Evolutionary conservation across 2,113 vertebrate species (phyloP), one percentile per base, ranked within the genome.

Genomic region (Mesitornis unicolor): DNA sequence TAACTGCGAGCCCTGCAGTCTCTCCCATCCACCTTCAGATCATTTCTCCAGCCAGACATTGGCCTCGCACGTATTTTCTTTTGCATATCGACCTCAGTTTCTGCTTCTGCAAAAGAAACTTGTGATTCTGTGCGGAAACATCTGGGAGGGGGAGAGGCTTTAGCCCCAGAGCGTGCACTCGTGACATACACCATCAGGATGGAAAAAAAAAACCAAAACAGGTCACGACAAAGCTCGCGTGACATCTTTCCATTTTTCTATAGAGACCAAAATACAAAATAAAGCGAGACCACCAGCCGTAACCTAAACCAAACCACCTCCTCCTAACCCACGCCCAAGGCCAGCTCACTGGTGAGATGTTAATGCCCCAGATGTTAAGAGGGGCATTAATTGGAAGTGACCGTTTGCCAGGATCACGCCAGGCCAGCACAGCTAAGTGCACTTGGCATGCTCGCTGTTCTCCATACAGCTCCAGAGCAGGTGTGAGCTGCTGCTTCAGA

Each of bases 91-190:
- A 45, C 91, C 91, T 91, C 87, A 74, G 11, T 90, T 96, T 95
- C 85, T 93, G 89, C 63, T 93, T 92, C 95, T 69, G 76, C 78
- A 95, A 36, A 93, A 86, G 31, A 60, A 90, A 29, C 86, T 80
- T 35, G 68, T 94, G 85, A 87, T 91, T 82, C 43, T n/a, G 24
- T 57, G 73, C 87, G 94, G 94, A 96, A 97, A 97, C 91, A 95
- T 79, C 84, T 89, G 76, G 61, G 74, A 42, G 71, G 78, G 47
- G 77, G 59, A 56, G 68, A 73, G 28, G 77, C 36, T 96, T 81
- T 73, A 65, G 42, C 26, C 76, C 40, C 78, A 35, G 84, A 80
- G 87, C 1, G 2, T 42, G 92, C 50, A 45, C 84, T 42, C 64
- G 31, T 48, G n/a, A 60, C 47, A 76, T 11, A 11, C 2, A 56